phyloP scores from a whole-genome alignment of 2,113 vertebrate species.

The Stomatorhinus ivindoensis region DNA sequence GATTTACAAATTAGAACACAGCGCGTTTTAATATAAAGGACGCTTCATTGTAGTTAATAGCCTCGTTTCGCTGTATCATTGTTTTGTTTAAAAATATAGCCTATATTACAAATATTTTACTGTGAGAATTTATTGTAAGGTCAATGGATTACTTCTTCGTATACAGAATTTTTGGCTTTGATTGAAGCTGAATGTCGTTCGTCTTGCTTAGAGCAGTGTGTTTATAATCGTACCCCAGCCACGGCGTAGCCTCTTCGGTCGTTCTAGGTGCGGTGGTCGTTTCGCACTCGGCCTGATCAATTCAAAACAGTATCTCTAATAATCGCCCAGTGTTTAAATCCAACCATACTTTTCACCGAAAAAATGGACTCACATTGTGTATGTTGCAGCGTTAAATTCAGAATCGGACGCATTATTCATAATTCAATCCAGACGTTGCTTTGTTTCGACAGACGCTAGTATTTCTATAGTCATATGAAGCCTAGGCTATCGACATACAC shows the following conservation, averaged over 20 bases:
- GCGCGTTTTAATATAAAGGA: neutral
- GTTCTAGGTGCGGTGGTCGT: slow-evolving; percentile 35
- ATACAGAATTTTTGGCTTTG: slow-evolving; percentile 5
- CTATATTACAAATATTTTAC: neutral
- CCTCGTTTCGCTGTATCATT: neutral
- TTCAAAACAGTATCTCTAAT: slow-evolving; percentile 30
- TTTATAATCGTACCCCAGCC: neutral
- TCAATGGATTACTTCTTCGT: slow-evolving; percentile 11
- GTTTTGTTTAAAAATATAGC: neutral
- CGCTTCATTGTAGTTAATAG: neutral
- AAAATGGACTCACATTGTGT: slow-evolving; percentile 10
- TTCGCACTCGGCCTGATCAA: slow-evolving; percentile 24
- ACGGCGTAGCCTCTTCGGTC: slow-evolving; percentile 30
- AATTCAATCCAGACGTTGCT: slow-evolving; percentile 14
- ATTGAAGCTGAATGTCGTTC: neutral
- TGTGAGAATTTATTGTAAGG: neutral
- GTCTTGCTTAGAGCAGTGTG: neutral
- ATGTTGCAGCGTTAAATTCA: neutral
- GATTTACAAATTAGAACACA: slow-evolving; percentile 1
- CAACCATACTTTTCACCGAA: slow-evolving; percentile 20
- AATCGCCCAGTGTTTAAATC: slow-evolving; percentile 20
- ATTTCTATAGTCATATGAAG: neutral
- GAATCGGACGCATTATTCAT: neutral
- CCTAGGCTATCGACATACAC: neutral
- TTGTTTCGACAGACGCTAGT: slow-evolving; percentile 16